Conservation (phyloP, 1,140 invertebrate species). For the Drosophila sproati region DNA sequence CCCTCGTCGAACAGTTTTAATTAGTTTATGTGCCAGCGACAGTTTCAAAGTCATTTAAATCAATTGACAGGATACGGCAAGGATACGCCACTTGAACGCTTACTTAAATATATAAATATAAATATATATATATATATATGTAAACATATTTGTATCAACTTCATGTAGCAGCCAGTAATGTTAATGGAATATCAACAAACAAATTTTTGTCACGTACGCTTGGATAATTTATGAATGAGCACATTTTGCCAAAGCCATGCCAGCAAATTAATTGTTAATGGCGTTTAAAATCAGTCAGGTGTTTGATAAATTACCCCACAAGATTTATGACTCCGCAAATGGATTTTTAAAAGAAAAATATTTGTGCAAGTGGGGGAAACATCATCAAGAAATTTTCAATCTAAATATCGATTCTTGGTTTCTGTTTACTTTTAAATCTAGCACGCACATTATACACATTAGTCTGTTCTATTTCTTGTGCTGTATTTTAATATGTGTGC, state of each 20-base stretch:
- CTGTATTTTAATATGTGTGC: neutral
- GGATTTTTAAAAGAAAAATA: neutral
- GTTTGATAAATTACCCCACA: neutral
- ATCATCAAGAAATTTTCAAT: too few relatives aligned
- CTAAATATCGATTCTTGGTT: too few relatives aligned
- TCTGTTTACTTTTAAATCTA: too few relatives aligned
- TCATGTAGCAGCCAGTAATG: too few relatives aligned
- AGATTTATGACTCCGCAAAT: neutral
- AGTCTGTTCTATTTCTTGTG: neutral
- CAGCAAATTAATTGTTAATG: constrained; percentile 1
- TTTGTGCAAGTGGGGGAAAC: too few relatives aligned
- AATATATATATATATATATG: constrained; percentile 15
- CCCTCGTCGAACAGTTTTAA: constrained; percentile 52
- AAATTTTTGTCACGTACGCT: neutral
- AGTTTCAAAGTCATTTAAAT: constrained; percentile 65
- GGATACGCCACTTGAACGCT: constrained; percentile 14
- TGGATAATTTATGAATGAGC: neutral
- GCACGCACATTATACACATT: neutral
- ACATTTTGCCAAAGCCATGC: neutral
- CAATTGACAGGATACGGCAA: constrained; percentile 57
- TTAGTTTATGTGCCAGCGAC: constrained; percentile 68
- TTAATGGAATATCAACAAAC: neutral
- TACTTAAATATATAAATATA: neutral
- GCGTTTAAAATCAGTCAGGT: neutral
- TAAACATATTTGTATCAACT: neutral